Evolutionary conservation across 1,140 invertebrate species (phyloP).

Genomic region (Ceratosolen solmsi): DNA sequence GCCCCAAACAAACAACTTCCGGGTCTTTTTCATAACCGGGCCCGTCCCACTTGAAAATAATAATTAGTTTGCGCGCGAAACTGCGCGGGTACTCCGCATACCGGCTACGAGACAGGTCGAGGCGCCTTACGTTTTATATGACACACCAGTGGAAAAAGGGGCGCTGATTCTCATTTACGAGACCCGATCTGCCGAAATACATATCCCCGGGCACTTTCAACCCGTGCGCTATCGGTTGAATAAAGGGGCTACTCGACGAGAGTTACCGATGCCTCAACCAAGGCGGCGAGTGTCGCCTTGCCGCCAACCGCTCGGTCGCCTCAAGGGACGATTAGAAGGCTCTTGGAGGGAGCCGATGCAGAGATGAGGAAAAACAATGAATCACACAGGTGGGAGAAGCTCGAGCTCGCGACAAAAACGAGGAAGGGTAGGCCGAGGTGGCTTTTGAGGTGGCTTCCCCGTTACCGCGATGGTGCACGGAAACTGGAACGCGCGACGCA

Average conservation of each 20-base stretch:
- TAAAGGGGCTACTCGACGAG: too few relatives aligned
- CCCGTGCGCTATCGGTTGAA: too few relatives aligned
- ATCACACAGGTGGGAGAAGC: not conserved
- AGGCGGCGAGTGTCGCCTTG: too few relatives aligned
- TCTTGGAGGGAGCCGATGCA: not conserved
- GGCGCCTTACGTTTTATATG: too few relatives aligned
- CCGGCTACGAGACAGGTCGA: too few relatives aligned
- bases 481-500: not conserved
- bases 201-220: too few relatives aligned
- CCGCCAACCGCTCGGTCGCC: not conserved
- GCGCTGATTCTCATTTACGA: slow-evolving; percentile 43
- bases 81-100: too few relatives aligned
- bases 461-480: not conserved
- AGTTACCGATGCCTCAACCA: too few relatives aligned
- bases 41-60: not conserved
- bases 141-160: too few relatives aligned
- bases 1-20: not conserved
- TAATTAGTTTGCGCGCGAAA: too few relatives aligned
- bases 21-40: not conserved
- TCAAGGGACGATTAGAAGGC: not conserved
- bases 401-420: not conserved
- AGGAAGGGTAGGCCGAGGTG: not conserved
- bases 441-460: not conserved
- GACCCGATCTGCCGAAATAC: not conserved
- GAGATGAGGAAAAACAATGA: not conserved